These are phyloP conservation scores for Diorhabda carinulata DNA, from an alignment of 1,140 invertebrate species.

Conservation along the genomic window DNA sequence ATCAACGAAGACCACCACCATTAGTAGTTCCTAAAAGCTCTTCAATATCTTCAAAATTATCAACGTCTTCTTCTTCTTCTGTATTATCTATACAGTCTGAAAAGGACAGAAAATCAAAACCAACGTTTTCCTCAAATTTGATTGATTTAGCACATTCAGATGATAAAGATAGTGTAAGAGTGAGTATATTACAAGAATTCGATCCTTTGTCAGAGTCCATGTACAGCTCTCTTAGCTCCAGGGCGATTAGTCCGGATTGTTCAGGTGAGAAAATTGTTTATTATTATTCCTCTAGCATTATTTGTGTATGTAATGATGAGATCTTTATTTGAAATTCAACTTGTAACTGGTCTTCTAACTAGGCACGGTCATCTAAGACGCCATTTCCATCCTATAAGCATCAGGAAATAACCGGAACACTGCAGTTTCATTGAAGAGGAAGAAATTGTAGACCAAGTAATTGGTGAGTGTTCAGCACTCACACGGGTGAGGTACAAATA, in stretches of 20 bases:
- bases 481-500: no score
- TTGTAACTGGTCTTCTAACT: no score
- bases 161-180: slow-evolving; percentile 59
- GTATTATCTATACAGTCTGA: slow-evolving; percentile 14
- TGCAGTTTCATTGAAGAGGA: no score
- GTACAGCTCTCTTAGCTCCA: slow-evolving; percentile 37
- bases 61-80: background rate
- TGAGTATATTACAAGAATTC: slow-evolving; percentile 78
- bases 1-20: slow-evolving; percentile 38
- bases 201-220: slow-evolving; percentile 70
- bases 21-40: slow-evolving; percentile 23
- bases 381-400: no score
- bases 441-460: no score
- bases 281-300: no score
- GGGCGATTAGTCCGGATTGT: slow-evolving; percentile 43
- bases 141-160: slow-evolving; percentile 51
- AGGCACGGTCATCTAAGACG: no score
- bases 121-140: slow-evolving; percentile 46
- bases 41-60: slow-evolving; percentile 26
- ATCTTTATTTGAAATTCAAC: no score
- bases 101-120: background rate
- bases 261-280: slow-evolving; percentile 26
- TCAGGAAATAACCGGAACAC: no score
- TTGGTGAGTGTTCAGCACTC: no score
- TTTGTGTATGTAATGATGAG: no score